Evolutionary conservation across 1,140 invertebrate species (phyloP).

Genomic region (Lucilia cuprina): DNA sequence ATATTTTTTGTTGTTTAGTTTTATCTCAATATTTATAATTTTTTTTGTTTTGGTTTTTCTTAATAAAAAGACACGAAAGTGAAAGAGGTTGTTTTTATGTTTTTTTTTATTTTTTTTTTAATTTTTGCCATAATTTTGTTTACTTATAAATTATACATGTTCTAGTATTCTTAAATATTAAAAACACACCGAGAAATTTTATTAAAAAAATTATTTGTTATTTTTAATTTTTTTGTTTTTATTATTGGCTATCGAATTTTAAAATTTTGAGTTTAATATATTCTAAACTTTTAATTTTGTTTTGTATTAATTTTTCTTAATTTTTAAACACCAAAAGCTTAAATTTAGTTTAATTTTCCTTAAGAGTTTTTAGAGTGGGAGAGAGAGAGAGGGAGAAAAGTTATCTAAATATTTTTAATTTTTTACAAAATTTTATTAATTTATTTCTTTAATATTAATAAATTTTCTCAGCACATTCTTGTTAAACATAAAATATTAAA

Average conservation of each 20-base stretch:
- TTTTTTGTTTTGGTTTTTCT: conserved; percentile 39
- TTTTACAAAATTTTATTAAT: conserved; percentile 36
- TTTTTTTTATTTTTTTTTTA: conserved; percentile 40
- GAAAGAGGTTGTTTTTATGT: conserved; percentile 56
- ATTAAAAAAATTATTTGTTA: conserved; percentile 29
- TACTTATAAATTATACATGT: conserved; percentile 36
- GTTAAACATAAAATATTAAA: conserved; percentile 4
- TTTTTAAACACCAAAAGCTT: conserved; percentile 63
- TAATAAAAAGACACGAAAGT: conserved; percentile 63
- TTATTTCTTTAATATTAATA: conserved; percentile 34
- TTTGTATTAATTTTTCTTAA: conserved; percentile 45
- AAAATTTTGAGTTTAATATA: conserved; percentile 28
- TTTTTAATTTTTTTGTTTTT: conserved; percentile 38
- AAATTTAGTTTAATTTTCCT: conserved; percentile 57
- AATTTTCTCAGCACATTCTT: conserved; percentile 27
- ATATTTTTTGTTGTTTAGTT: background rate
- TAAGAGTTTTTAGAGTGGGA: background rate
- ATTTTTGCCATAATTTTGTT: conserved; percentile 44
- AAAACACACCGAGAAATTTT: conserved; percentile 30
- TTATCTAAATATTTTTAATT: conserved; percentile 23
- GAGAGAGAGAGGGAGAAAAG: conserved; percentile 10
- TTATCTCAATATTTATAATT: conserved; percentile 16
- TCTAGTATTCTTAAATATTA: conserved; percentile 36
- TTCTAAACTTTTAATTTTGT: conserved; percentile 41
- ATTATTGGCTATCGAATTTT: conserved; percentile 25